Conservation (phyloP, 2,797 vertebrate genomes). For the Melanogrammus aeglefinus region DNA sequence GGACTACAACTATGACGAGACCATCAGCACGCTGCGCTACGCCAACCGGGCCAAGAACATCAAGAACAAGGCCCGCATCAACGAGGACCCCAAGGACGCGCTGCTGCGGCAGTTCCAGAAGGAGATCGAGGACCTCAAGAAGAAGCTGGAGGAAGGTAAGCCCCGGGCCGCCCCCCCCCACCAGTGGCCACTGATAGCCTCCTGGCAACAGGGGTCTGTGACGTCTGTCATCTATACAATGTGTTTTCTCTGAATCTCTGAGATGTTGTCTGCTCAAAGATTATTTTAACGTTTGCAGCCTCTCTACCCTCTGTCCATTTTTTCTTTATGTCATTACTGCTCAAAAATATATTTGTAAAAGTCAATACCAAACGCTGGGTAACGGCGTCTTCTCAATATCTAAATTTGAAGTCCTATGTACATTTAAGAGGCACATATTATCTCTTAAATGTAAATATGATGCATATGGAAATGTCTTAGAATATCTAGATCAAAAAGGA, state of each 20-base stretch:
- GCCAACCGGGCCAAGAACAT: slow-evolving; percentile 98
- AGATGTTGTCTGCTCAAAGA: not conserved
- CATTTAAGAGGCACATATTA: no score
- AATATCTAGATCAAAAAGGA: no score
- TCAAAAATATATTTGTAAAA: no score
- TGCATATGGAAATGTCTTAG: no score
- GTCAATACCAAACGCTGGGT: not conserved
- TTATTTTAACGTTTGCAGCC: not conserved
- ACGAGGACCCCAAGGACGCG: slow-evolving; percentile 97
- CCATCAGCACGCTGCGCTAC: slow-evolving; percentile 95
- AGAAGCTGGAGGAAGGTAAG: slow-evolving; percentile 91
- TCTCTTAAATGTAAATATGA: no score
- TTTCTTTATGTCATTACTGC: not conserved
- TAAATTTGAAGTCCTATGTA: no score
- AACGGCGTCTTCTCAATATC: not conserved
- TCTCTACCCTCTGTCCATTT: not conserved
- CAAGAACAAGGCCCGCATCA: slow-evolving; percentile 98
- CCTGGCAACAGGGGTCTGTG: not conserved
- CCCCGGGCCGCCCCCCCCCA: not conserved
- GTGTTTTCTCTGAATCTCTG: not conserved
- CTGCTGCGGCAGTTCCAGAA: slow-evolving; percentile 96
- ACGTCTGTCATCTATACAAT: not conserved
- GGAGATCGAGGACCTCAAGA: slow-evolving; percentile 97
- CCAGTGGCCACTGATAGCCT: not conserved
- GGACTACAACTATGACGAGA: slow-evolving; percentile 98